Percentiles rank a stretch among this genome's conserved stretches.
Evolutionary conservation across 2,888 invertebrate genomes (phyloP).

Genomic region (Alviniconcha strummeri): DNA sequence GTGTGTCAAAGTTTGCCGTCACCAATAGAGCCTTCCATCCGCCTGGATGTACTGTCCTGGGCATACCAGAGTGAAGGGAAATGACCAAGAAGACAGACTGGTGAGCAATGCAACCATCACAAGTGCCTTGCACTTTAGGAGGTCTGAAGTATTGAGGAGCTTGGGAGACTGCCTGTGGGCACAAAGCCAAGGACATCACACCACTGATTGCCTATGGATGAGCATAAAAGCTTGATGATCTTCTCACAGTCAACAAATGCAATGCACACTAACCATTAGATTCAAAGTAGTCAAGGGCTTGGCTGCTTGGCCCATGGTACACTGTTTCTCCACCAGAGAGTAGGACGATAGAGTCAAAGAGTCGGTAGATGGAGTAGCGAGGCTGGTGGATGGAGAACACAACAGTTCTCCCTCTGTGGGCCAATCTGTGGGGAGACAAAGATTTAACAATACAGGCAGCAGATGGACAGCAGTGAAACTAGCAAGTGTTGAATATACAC

Average conservation of each 20-base stretch:
- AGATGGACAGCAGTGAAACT: not conserved
- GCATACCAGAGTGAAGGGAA: too few species aligned
- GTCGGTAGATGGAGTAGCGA: conserved; percentile 70
- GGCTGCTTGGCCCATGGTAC: conserved; percentile 67
- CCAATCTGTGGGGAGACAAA: conserved; percentile 55
- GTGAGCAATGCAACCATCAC: too few species aligned
- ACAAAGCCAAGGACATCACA: not conserved
- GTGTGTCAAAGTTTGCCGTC: too few species aligned
- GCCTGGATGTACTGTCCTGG: too few species aligned
- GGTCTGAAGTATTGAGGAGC: too few species aligned
- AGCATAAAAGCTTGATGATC: not conserved
- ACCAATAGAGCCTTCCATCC: too few species aligned
- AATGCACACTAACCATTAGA: conserved; percentile 54
- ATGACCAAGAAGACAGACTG: too few species aligned
- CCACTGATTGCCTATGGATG: not conserved
- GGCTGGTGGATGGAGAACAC: conserved; percentile 74
- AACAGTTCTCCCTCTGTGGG: conserved; percentile 69
- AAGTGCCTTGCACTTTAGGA: too few species aligned
- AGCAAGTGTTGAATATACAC: not conserved
- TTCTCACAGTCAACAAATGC: too few species aligned
- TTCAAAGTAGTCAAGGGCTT: conserved; percentile 66
- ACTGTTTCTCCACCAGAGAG: conserved; percentile 67
- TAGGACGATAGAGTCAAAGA: conserved; percentile 70
- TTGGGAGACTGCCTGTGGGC: too few species aligned
- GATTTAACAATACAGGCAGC: not conserved